These are phyloP conservation scores for Ara ararauna DNA, from an alignment of 2,797 vertebrate genomes.

Conservation along the genomic window DNA sequence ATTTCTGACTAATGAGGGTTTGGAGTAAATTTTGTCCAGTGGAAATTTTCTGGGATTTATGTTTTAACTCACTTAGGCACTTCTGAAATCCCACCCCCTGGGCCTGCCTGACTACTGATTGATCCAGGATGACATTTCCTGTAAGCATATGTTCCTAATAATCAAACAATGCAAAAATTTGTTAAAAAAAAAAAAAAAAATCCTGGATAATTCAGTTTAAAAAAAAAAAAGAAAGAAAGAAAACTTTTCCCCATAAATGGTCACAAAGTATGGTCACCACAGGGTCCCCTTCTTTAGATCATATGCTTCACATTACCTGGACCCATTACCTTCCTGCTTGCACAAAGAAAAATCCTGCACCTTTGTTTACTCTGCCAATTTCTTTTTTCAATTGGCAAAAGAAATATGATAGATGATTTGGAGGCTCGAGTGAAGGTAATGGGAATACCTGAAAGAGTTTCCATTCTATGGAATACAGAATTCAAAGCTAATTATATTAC, in stretches of 20 bases:
- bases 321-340: neutral
- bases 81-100: conserved; percentile 63
- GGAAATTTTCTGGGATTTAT: conserved; percentile 60
- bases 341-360: neutral
- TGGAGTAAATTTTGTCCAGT: conserved; percentile 45
- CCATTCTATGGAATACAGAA: neutral
- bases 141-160: conserved; percentile 52
- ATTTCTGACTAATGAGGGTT: conserved; percentile 51
- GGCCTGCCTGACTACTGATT: conserved; percentile 55
- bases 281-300: neutral
- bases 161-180: conserved; percentile 60
- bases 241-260: conserved; percentile 34
- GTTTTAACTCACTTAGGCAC: conserved; percentile 64
- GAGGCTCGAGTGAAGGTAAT: neutral
- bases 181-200: neutral
- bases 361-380: neutral
- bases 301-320: neutral
- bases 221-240: neutral
- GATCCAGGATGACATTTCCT: conserved; percentile 66
- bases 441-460: neutral
- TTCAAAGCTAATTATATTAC: neutral
- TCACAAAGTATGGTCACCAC: conserved; percentile 12
- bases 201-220: neutral
- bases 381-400: neutral
- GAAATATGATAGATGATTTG: neutral